Percentiles rank a stretch among this genome's conserved stretches.
phyloP scores from a whole-genome alignment of 2,888 invertebrate species.

The Xiphydria camelus region DNA sequence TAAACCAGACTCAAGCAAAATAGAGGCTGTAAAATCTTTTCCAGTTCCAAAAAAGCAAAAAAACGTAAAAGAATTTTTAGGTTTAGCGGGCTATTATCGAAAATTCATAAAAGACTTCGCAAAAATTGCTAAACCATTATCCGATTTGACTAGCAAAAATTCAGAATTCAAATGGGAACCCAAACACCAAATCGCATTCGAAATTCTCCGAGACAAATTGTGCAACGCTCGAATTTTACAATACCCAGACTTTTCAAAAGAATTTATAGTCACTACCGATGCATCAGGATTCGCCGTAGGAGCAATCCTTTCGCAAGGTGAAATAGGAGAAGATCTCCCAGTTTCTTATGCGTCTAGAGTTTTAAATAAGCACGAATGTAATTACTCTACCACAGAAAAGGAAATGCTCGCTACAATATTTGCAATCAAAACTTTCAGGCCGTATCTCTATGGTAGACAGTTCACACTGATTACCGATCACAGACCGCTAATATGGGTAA shows the following conservation, averaged over 20 bases:
- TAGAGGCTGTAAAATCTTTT: neutral
- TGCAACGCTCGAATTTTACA: constrained; percentile 11
- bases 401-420: constrained; percentile 42
- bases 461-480: constrained; percentile 42
- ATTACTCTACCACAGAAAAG: constrained; percentile 37
- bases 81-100: neutral
- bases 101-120: neutral
- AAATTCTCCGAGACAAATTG: neutral
- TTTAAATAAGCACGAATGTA: constrained; percentile 31
- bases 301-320: constrained; percentile 38
- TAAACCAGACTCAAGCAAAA: constrained; percentile 2
- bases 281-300: constrained; percentile 38
- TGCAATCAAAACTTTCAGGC: constrained; percentile 35
- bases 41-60: neutral
- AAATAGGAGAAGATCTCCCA: constrained; percentile 39
- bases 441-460: constrained; percentile 38
- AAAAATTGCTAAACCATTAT: neutral
- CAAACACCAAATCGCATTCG: neutral
- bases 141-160: neutral
- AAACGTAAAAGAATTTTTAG: neutral
- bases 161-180: neutral
- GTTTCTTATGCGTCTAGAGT: constrained; percentile 42
- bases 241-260: constrained; percentile 38
- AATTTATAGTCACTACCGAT: constrained; percentile 37
- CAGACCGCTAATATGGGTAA: constrained; percentile 13